Conservation (phyloP, 2,888 invertebrate species). For the Schrankia costaestrigalis region DNA sequence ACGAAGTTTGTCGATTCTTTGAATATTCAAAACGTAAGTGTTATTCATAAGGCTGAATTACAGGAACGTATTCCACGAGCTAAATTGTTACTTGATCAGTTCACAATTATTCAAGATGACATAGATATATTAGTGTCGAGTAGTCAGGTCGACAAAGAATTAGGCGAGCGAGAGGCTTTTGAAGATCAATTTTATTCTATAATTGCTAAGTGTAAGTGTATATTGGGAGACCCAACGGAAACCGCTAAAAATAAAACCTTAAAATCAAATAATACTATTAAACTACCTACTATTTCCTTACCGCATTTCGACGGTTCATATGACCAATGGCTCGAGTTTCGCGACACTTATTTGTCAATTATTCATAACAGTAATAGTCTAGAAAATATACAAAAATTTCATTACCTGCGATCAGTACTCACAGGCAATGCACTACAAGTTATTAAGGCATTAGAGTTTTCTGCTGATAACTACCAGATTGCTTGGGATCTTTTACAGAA, state of each 20-base stretch:
- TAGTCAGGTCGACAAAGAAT: slow-evolving; percentile 1
- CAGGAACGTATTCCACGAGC: neutral
- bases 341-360: slow-evolving; percentile 1
- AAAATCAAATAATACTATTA: neutral
- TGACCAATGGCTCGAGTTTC: slow-evolving; percentile 5
- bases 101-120: neutral
- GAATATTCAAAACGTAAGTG: neutral
- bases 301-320: too few species aligned
- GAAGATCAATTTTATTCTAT: slow-evolving; percentile 7
- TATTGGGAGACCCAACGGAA: neutral
- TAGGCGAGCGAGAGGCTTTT: slow-evolving; percentile 3
- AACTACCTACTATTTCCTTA: neutral
- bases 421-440: slow-evolving; percentile 2
- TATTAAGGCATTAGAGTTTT: slow-evolving; percentile 3
- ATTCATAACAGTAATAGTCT: slow-evolving; percentile 3
- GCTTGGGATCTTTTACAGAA: slow-evolving; percentile 5
- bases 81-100: neutral
- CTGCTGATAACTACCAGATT: slow-evolving; percentile 1
- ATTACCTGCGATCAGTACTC: slow-evolving; percentile 1
- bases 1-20: neutral
- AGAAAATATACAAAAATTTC: slow-evolving; percentile 3
- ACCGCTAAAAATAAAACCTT: neutral
- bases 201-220: slow-evolving; percentile 7
- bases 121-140: slow-evolving; percentile 1
- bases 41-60: slow-evolving; percentile 3